Evolutionary conservation across 1,140 invertebrate species (phyloP), one percentile per base, ranked within the genome.

Genomic region (Kradibia gibbosae): DNA sequence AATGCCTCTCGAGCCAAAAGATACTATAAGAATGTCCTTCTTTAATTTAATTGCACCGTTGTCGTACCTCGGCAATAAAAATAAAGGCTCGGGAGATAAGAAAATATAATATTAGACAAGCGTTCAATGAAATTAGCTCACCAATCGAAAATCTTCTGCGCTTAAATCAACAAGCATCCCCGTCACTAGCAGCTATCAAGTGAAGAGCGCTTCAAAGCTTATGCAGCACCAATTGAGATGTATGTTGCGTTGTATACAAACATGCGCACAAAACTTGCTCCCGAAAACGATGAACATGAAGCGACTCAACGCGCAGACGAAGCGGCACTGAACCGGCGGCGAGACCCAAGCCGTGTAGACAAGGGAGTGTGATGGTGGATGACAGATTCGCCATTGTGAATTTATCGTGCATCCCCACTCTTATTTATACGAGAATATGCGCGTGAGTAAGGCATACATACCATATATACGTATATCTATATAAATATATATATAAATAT

Each of bases 251-350:
- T 60, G 57, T 60, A 60, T 60, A 31, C n/a, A 60, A 25, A 25
- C 13, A 60, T 31, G n/a, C 28, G 57, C 28, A 60, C 28, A 60
- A 25, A 60, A 60, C n/a, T 8, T 60, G 3, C 8, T n/a, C 5
- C 48, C 62, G 55, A 20, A 28, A 34, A 36, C 70, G 22, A 31
- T 22, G 65, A 62, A 34, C 57, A 55, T 70, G 70, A 71, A 75
- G 72, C 48, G 80, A 76, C 53, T 60, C 31, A 73, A 57, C 81
- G 70, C 60, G 57, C 53, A 50, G 72, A 79, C 78, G 55, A 45
- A 65, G 76, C 82, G 82, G 79, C 71, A 85, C 84, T 85, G 84
- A 65, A 62, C 39, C 62, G 77, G 36, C 72, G 60, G 31, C 67
- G 77, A 60, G 75, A 75, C 62, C 55, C 53, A 3, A 34, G n/a